Conservation (phyloP, 2,113 vertebrate genomes). For the Passer domesticus region DNA sequence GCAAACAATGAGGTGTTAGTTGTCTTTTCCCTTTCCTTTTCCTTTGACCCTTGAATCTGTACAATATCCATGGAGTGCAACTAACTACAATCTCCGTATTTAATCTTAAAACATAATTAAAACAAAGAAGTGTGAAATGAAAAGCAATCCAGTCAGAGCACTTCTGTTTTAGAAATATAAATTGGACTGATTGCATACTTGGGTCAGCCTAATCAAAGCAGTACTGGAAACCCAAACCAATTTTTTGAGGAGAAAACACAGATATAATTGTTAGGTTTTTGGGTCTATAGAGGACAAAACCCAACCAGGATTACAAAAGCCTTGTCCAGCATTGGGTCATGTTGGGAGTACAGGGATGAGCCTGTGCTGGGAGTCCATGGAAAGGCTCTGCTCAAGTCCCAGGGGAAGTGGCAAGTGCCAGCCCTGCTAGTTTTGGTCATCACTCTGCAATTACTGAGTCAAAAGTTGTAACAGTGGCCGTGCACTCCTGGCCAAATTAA, state of each 20-base stretch:
- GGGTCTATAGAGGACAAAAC: background rate
- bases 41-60: slow-evolving; percentile 37
- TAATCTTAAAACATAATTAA: slow-evolving; percentile 67
- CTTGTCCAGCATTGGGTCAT: background rate
- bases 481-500: background rate
- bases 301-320: background rate
- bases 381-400: background rate
- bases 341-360: background rate
- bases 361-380: background rate
- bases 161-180: slow-evolving; percentile 11
- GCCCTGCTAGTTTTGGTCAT: background rate
- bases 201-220: background rate
- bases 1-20: slow-evolving; percentile 2
- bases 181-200: background rate
- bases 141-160: slow-evolving; percentile 27
- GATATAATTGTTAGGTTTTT: background rate
- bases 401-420: background rate
- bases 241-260: background rate
- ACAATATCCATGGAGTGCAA: slow-evolving; percentile 17
- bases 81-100: background rate
- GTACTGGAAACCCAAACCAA: background rate
- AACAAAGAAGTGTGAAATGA: slow-evolving; percentile 70
- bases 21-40: background rate
- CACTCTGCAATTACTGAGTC: background rate
- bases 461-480: background rate